Conservation (phyloP, 2,888 invertebrate species). For the Corbicula japonica region DNA sequence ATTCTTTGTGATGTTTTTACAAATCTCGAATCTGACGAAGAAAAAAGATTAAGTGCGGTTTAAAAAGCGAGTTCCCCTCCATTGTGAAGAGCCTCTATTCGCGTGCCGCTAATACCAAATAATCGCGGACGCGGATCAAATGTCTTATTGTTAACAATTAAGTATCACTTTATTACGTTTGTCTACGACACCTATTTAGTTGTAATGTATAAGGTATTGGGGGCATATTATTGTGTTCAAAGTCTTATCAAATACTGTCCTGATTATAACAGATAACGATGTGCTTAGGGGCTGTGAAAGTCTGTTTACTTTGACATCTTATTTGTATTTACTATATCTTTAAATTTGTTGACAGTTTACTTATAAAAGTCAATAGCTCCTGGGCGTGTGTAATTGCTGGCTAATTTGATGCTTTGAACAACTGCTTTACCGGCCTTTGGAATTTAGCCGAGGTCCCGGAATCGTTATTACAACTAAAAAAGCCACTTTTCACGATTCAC, state of each 20-base stretch:
- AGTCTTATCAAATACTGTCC: slow-evolving; percentile 12
- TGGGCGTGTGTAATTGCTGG: too few relatives aligned
- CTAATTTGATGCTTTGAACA: too few relatives aligned
- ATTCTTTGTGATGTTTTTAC: slow-evolving; percentile 25
- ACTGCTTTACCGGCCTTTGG: too few relatives aligned
- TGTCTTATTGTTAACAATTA: slow-evolving; percentile 26
- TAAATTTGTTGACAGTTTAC: slow-evolving; percentile 17
- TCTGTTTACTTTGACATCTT: slow-evolving; percentile 38
- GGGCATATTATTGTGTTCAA: slow-evolving; percentile 19
- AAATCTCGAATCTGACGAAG: slow-evolving; percentile 23
- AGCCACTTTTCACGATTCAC: too few relatives aligned
- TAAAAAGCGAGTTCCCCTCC: slow-evolving; percentile 3
- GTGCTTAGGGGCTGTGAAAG: slow-evolving; percentile 18
- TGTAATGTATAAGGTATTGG: slow-evolving; percentile 8
- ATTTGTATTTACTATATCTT: slow-evolving; percentile 29
- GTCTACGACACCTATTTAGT: slow-evolving; percentile 19
- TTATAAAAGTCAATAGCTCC: too few relatives aligned
- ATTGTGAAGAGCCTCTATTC: slow-evolving; percentile 2
- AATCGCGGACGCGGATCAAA: slow-evolving; percentile 9
- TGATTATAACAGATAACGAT: slow-evolving; percentile 10
- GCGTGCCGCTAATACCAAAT: slow-evolving; percentile 40
- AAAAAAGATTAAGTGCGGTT: slow-evolving; percentile 3
- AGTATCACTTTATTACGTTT: slow-evolving; percentile 26
- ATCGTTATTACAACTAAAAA: too few relatives aligned
- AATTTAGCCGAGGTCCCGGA: too few relatives aligned